Evolutionary conservation across 2,113 vertebrate genomes (phyloP), one percentile per base, ranked within the genome.

Genomic region (Machaerirhynchus nigripectus): DNA sequence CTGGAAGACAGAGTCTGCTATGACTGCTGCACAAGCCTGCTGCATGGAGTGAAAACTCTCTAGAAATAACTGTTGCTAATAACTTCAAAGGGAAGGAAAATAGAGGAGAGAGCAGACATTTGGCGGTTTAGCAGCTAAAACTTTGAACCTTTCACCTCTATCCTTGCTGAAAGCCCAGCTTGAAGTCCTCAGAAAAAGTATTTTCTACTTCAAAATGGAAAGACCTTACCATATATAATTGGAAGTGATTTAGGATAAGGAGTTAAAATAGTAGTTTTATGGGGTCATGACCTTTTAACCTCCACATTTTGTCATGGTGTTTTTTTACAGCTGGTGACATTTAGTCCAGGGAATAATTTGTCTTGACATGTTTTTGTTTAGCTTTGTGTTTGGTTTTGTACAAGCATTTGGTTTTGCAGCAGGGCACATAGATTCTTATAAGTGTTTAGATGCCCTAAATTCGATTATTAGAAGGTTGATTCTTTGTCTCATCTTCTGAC

Each of bases 261-360:
- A 97, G 78, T 61, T 77, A 84, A 89, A 97, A 94, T 95, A 88
- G 84, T 95, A 95, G 78, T 98, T 98, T 97, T 96, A 97, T 97
- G 93, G 90, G 94, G 95, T 94, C 71, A 11, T 95, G 96, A 97
- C 95, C 93, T 98, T 97, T 97, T 95, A 95, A 94, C 97, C 87
- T 90, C 47, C 69, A 95, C 90, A 93, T 98, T 97, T 98, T 96
- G 92, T 98, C 95, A 97, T 90, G 74, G 64, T 96, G 70, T 70
- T 93, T 97, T 97, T 97, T 97, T 97, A 95, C 87, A 94, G 87
- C 96, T 96, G 86, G 96, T 97, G 95, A 97, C 95, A 90, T 96
- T 97, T 97, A 96, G 91, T 96, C 91, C 81, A 92, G 64, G 80
- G 88, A 96, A 97, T 95, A 97, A 95, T 98, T 97, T 96, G 93